Evolutionary conservation across 2,888 invertebrate genomes (phyloP), one percentile per base, ranked within the genome.

Genomic region (Mythimna albipuncta): DNA sequence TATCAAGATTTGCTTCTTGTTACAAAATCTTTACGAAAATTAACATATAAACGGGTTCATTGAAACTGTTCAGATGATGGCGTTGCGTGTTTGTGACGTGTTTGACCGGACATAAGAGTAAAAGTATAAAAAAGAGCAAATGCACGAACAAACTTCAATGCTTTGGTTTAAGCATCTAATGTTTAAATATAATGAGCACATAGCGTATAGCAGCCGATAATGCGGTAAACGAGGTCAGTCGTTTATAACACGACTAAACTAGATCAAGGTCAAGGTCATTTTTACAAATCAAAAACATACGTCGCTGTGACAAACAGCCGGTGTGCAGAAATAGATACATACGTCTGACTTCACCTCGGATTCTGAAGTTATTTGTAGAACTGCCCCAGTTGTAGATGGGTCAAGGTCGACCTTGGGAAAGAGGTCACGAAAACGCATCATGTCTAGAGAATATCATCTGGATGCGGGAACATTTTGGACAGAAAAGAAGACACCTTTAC

Each of bases 221-320:
- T 95, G 91, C 91, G 88, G 93, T 93, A 93, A 95, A 95, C 95
- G 96, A 95, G 96, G 96, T 94, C 96, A 95, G 91, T 87, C 88
- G 92, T 95, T 95, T 95, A 95, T 94, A 93, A 95, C 94, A 92
- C 88, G 90, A 90, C 91, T 91, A 93, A 96, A 95, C 91, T 95
- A 94, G 96, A 96, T 96, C 96, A 96, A 95, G 96, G 96, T 96
- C 96, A 96, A 95, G 95, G 96, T 95, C 96, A 95, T 93, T 95
- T 94, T 95, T 95, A 95, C 95, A 94, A 95, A 95, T 94, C 93
- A 95, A 95, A 94, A 94, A 92, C 92, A 94, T 90, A 91, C 89
- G 90, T 91, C 89, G 91, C 87, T 75, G 92, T 92, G 94, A 95
- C 94, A 95, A 93, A 93, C 91, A 93, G 86, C 87, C 88, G 87